Base-by-base conservation (phyloP, 2,888 invertebrate genomes). In the Ashinkailepas kermadecensis region DNA sequence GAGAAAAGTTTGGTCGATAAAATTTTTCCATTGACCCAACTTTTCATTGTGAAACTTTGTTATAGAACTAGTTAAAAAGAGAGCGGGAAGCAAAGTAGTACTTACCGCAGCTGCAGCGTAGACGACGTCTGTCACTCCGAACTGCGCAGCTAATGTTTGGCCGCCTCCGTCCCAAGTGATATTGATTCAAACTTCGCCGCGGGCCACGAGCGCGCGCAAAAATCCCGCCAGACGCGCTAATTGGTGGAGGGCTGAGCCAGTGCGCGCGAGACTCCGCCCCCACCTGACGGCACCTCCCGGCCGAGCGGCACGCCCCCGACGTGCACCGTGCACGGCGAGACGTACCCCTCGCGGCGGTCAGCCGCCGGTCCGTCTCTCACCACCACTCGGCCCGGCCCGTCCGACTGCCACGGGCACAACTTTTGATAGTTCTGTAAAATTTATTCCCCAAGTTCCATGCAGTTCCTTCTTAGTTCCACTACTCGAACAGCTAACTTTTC, bases 1-100 rank as follows among this genome's bases (percentile, higher is more conserved):
- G 12, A 11, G 79, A 58, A 23, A 79, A 79, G 79, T 79, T 79
- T 79, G 79, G 79, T 79, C 79, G 79, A 79, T 79, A 79, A 79
- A 58, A 79, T 79, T 79, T 79, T 74, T 74, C 54, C 56, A 74
- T 74, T 74, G 74, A 25, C 12, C 56, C 74, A 74, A 74, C 74
- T 74, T 74, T 74, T 74, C 74, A 74, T 74, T 74, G 74, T 21
- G 74, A 74, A 74, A 74, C 74, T 74, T 74, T 74, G 74, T 74
- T 74, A 56, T 56, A 74, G 54, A 74, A 74, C 74, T 74, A 74
- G 74, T 74, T 74, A 74, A 74, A 56, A 74, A 74, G 74, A 15
- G 74, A 54, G 74, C 56, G 56, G 56, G 74, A 56, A 21, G 56
- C 15, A n/a, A 21, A 21, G 56, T 56, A 59, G 74, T 21, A 74